These are phyloP conservation scores for Alouatta palliata DNA, from an alignment of 2,113 vertebrate species.

Conservation along the genomic window DNA sequence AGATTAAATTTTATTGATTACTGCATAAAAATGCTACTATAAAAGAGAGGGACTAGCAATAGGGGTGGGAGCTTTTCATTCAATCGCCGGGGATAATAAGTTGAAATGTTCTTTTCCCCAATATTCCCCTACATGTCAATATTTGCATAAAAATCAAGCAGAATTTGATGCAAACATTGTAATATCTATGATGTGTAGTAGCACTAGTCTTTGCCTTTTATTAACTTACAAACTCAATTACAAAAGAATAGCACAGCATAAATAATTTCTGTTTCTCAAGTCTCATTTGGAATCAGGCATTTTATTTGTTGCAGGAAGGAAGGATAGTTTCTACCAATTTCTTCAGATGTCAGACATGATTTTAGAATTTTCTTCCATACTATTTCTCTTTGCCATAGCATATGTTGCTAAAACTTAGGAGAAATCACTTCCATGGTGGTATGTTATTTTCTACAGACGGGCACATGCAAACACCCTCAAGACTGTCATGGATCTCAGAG, in stretches of 20 bases:
- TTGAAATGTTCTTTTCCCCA: not conserved
- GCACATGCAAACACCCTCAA: not conserved
- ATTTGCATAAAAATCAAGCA: not conserved
- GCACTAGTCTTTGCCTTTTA: not conserved
- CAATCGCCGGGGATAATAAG: not conserved
- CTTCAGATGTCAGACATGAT: not conserved
- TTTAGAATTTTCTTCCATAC: not conserved
- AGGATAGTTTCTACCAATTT: not conserved
- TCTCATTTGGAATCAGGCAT: not conserved
- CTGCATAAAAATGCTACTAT: not conserved
- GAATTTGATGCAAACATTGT: not conserved
- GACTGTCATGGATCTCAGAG: not conserved
- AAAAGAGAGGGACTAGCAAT: not conserved
- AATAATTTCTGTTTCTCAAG: not conserved
- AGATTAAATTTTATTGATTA: not conserved
- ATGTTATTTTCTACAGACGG: not conserved
- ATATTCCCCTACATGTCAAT: not conserved
- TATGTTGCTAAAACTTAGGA: not conserved
- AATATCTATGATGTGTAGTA: not conserved
- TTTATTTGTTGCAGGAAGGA: not conserved
- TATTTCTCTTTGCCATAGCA: not conserved
- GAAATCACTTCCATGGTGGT: not conserved
- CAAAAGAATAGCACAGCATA: not conserved
- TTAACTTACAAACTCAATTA: not conserved
- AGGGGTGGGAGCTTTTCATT: not conserved